phyloP scores from a whole-genome alignment of 92 coral and sea anemone species.

The Zoanthus sansibaricus region DNA sequence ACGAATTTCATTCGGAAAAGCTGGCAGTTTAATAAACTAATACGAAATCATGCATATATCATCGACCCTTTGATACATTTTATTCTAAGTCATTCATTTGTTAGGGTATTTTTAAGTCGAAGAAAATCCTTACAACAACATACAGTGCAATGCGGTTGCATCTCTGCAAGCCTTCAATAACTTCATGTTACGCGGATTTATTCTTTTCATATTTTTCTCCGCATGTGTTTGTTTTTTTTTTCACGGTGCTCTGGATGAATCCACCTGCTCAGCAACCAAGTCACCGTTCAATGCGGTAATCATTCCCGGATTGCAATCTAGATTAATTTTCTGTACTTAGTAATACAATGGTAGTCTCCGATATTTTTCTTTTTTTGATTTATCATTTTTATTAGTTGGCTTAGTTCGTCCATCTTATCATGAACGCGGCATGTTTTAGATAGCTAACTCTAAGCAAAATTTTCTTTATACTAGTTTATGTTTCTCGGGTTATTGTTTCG shows the following conservation, averaged over 20 bases:
- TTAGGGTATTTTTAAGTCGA: not conserved
- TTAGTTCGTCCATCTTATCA: too few species aligned
- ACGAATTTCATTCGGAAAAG: not conserved
- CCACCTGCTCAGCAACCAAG: not conserved
- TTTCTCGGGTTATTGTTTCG: too few species aligned
- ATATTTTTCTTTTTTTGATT: not conserved
- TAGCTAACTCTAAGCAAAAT: too few species aligned
- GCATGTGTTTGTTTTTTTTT: not conserved
- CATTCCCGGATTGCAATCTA: not conserved
- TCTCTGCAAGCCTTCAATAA: not conserved
- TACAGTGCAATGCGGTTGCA: not conserved
- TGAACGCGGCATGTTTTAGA: too few species aligned
- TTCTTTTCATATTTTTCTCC: conserved; percentile 1
- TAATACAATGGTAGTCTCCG: not conserved
- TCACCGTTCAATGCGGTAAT: not conserved
- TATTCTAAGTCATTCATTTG: not conserved
- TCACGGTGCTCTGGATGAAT: not conserved
- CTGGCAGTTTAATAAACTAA: not conserved
- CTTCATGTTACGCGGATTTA: not conserved
- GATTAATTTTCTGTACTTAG: not conserved
- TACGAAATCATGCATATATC: not conserved
- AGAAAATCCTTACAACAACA: not conserved
- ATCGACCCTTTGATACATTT: not conserved
- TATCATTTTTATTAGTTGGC: too few species aligned
- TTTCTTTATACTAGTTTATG: too few species aligned